Conservation (phyloP, 2,797 vertebrate genomes). For the Melanotaenia nigrans region DNA sequence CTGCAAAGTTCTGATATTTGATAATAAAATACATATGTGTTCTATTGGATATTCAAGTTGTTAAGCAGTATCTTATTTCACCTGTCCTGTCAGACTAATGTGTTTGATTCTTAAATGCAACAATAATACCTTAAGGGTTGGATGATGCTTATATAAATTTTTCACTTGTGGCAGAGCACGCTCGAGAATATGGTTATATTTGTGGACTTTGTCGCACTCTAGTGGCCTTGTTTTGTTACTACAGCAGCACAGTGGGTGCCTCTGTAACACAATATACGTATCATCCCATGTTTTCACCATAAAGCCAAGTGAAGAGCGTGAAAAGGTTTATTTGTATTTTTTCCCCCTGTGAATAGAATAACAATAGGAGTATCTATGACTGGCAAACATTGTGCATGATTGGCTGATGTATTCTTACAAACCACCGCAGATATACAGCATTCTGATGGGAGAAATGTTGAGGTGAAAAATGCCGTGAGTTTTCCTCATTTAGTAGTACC, state of each 20-base stretch:
- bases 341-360: background rate
- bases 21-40: conserved; percentile 71
- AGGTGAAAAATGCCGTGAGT: too few species aligned
- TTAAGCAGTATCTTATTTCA: conserved; percentile 10
- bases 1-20: conserved; percentile 71
- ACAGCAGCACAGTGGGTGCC: background rate
- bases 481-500: background rate
- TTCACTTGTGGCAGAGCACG: too few species aligned
- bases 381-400: background rate
- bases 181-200: background rate
- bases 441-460: background rate
- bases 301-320: background rate
- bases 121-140: background rate
- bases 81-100: background rate
- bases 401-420: background rate
- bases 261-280: background rate
- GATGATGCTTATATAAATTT: background rate
- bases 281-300: background rate
- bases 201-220: conserved; percentile 67
- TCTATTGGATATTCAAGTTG: conserved; percentile 18
- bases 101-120: background rate
- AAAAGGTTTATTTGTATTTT: background rate
- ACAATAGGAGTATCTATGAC: background rate
- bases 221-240: conserved; percentile 26
- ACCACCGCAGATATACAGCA: background rate